Percentiles rank a stretch among this genome's conserved stretches.
Evolutionary conservation across 2,113 vertebrate genomes (phyloP).

Genomic region (Anas platyrhynchos): DNA sequence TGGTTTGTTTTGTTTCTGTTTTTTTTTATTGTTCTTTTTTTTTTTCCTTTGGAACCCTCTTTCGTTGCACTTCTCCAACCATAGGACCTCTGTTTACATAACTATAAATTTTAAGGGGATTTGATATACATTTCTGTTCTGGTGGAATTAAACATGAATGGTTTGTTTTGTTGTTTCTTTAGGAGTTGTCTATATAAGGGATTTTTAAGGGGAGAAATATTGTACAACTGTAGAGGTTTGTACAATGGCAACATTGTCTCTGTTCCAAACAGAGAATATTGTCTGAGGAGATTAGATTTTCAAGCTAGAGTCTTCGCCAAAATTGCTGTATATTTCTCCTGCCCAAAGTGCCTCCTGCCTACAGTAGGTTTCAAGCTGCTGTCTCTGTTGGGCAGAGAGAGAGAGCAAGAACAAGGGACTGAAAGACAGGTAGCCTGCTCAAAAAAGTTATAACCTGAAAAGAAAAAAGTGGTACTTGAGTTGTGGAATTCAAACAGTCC

Average conservation of each 20-base stretch:
- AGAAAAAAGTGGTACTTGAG: not conserved
- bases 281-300: not conserved
- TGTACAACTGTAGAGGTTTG: not conserved
- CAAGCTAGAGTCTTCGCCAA: not conserved
- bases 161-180: conserved; percentile 8
- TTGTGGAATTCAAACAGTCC: not conserved
- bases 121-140: not conserved
- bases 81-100: not conserved
- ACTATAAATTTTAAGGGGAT: conserved; percentile 33
- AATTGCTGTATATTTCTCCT: not conserved
- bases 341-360: conserved; percentile 12
- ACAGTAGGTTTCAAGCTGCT: not conserved
- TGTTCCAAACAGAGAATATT: not conserved
- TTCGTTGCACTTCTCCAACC: not conserved
- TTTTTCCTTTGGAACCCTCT: not conserved
- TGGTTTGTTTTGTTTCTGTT: not conserved
- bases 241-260: not conserved
- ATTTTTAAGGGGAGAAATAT: not conserved
- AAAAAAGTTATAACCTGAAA: not conserved
- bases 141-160: not conserved
- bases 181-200: conserved; percentile 26
- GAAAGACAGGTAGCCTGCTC: not conserved
- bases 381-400: conserved; percentile 1
- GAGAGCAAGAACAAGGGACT: not conserved
- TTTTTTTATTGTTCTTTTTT: not conserved